phyloP scores from a whole-genome alignment of 2,888 invertebrate species.

The Hofmannophila pseudospretella region DNA sequence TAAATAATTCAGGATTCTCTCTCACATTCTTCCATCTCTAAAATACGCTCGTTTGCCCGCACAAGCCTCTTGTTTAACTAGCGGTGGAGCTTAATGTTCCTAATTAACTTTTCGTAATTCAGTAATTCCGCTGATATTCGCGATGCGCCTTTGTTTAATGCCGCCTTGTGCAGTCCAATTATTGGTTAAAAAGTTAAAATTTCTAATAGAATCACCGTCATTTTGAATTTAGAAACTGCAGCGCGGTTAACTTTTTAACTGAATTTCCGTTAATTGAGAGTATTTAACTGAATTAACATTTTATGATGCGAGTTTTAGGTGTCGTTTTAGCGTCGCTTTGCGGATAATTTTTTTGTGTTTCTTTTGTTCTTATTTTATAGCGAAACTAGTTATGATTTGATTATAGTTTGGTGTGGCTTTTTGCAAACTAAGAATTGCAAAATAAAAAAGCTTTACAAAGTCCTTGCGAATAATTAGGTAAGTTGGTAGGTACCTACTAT shows the following conservation, averaged over 20 bases:
- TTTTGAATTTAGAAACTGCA: conserved; percentile 15
- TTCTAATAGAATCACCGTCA: conserved; percentile 39
- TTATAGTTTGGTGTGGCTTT: too few species aligned
- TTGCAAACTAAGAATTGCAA: too few species aligned
- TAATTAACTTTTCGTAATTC: conserved; percentile 59
- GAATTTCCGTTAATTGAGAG: not conserved
- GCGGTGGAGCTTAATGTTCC: conserved; percentile 51
- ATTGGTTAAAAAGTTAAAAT: conserved; percentile 28
- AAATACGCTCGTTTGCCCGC: conserved; percentile 21
- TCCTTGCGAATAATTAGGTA: too few species aligned
- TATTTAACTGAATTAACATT: not conserved
- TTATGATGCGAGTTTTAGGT: not conserved
- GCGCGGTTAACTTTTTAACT: conserved; percentile 2
- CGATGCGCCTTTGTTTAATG: conserved; percentile 38
- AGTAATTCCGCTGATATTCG: conserved; percentile 47
- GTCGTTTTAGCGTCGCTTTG: too few species aligned
- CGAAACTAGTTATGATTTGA: too few species aligned
- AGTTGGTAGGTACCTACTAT: too few species aligned
- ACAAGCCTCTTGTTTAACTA: conserved; percentile 39
- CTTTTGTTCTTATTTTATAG: too few species aligned
- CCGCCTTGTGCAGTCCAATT: conserved; percentile 40
- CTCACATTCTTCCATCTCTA: too few species aligned
- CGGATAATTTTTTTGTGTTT: too few species aligned
- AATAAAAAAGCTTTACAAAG: too few species aligned
- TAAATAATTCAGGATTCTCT: too few species aligned